Percentiles rank a stretch among this genome's conserved stretches.
These are phyloP conservation scores for Nothocercus nigrocapillus DNA, from an alignment of 2,113 vertebrate species.

Conservation along the genomic window DNA sequence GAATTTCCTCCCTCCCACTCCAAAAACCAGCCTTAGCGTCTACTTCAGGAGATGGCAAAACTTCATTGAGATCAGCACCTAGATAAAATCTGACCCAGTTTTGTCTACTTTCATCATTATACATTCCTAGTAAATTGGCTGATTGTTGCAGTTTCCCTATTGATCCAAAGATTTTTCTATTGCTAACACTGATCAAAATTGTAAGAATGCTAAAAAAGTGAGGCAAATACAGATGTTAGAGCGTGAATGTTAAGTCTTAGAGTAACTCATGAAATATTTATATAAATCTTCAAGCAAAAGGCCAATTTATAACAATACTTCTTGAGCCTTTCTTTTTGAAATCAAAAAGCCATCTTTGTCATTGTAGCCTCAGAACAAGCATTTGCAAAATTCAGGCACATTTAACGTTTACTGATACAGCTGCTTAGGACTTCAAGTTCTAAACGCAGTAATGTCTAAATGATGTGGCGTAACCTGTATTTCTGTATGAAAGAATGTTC, in stretches of 20 bases:
- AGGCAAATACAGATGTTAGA: background rate
- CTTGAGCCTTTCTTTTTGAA: slow-evolving; percentile 29
- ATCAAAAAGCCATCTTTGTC: background rate
- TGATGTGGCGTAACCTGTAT: background rate
- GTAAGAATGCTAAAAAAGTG: background rate
- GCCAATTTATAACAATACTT: background rate
- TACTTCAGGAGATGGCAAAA: slow-evolving; percentile 1
- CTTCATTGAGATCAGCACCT: slow-evolving; percentile 34
- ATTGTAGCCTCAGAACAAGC: background rate
- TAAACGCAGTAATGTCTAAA: background rate
- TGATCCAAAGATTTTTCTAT: slow-evolving; percentile 47
- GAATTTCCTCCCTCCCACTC: background rate
- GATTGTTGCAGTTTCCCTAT: background rate
- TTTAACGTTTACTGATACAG: background rate
- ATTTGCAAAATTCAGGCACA: background rate
- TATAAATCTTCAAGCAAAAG: background rate
- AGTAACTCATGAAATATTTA: background rate
- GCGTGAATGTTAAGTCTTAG: background rate
- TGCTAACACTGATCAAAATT: background rate
- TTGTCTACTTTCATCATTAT: slow-evolving; percentile 34
- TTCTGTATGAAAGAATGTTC: background rate
- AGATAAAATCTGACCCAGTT: slow-evolving; percentile 74
- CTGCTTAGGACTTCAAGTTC: slow-evolving; percentile 29
- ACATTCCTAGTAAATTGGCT: slow-evolving; percentile 34
- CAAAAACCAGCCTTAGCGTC: background rate